Conservation (phyloP, 2,797 vertebrate species). For the Chloroceryle inda region DNA sequence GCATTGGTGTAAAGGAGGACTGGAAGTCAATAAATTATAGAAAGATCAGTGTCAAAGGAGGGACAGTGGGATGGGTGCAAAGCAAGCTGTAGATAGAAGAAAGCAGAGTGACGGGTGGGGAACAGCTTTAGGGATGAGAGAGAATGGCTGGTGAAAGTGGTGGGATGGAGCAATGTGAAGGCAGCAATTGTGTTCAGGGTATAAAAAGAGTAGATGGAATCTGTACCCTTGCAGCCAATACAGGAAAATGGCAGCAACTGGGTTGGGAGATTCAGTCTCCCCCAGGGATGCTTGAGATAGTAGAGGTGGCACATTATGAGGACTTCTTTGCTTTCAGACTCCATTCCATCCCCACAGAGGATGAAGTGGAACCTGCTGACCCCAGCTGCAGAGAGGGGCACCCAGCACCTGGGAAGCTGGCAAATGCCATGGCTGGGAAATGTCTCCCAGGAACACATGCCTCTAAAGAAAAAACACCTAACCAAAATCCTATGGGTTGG, state of each 20-base stretch:
- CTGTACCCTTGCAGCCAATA: not conserved
- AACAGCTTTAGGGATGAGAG: not conserved
- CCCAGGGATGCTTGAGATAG: not conserved
- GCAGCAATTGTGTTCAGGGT: not conserved
- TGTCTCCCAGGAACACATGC: not conserved
- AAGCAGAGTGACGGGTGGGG: not conserved
- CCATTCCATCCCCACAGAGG: not conserved
- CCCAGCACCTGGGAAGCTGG: not conserved
- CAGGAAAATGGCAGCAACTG: not conserved
- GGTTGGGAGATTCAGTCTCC: not conserved
- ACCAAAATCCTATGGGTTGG: not conserved
- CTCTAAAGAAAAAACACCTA: not conserved
- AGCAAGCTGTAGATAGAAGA: not conserved
- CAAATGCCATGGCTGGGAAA: not conserved
- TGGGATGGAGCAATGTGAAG: not conserved
- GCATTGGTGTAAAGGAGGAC: not conserved
- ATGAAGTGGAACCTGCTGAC: not conserved
- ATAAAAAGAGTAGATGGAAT: not conserved
- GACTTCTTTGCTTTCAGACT: not conserved
- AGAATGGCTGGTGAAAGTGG: not conserved
- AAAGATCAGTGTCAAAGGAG: not conserved
- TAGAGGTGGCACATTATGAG: rapidly evolving
- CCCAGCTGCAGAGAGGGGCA: not conserved
- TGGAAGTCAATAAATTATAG: not conserved
- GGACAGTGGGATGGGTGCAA: not conserved